Evolutionary conservation across 2,113 vertebrate genomes (phyloP).

Genomic region (Galeopterus variegatus): DNA sequence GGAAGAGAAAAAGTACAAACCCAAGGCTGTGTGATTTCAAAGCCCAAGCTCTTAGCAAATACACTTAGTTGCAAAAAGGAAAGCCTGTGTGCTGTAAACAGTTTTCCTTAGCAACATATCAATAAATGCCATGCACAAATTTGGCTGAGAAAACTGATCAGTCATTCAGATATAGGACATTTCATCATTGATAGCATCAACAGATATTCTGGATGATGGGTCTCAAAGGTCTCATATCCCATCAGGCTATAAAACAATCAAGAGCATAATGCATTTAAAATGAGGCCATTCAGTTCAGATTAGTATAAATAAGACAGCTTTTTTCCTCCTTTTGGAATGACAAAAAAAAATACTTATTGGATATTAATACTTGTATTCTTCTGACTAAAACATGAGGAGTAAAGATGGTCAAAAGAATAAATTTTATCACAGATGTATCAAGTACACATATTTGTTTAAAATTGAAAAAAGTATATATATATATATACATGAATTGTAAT

Average conservation of each 20-base stretch:
- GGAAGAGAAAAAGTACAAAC: background rate
- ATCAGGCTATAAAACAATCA: constrained; percentile 19
- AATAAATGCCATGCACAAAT: constrained; percentile 58
- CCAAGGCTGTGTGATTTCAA: background rate
- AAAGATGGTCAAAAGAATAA: constrained; percentile 73
- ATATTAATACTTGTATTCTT: constrained; percentile 63
- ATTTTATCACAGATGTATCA: constrained; percentile 56
- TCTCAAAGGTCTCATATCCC: constrained; percentile 26
- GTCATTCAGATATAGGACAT: constrained; percentile 47
- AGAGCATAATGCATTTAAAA: constrained; percentile 41
- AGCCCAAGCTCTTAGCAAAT: constrained; percentile 32
- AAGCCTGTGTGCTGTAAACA: background rate
- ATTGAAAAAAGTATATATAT: constrained; percentile 67
- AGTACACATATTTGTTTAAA: constrained; percentile 68
- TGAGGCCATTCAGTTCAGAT: constrained; percentile 73
- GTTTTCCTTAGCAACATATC: constrained; percentile 35
- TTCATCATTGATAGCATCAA: constrained; percentile 56
- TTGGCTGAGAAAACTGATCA: constrained; percentile 65
- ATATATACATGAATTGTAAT: no score
- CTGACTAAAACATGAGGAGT: constrained; percentile 63
- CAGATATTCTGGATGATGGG: constrained; percentile 41
- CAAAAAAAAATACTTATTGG: constrained; percentile 78
- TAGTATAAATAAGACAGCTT: constrained; percentile 59
- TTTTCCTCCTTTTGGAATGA: constrained; percentile 72
- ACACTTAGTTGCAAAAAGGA: background rate